Evolutionary conservation across 2,113 vertebrate genomes (phyloP).

Genomic region (Cnemophilus loriae): DNA sequence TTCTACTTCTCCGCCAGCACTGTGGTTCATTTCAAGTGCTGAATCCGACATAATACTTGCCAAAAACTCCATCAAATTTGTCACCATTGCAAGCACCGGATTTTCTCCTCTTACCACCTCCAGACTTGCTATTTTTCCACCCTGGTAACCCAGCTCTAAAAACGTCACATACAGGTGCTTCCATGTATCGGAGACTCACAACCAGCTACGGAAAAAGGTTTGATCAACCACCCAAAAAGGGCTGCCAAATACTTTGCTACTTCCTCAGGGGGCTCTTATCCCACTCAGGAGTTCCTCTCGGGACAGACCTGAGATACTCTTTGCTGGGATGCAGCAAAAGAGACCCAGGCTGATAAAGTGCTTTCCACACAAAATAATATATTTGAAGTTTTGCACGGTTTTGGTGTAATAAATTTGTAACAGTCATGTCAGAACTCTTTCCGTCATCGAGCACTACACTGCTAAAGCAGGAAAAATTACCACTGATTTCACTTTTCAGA

Average conservation of each 20-base stretch:
- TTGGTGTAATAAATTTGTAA: background rate
- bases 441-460: background rate
- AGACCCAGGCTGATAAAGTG: background rate
- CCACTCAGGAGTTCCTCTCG: background rate
- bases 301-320: background rate
- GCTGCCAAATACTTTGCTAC: background rate
- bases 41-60: background rate
- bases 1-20: background rate
- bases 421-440: background rate
- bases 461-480: background rate
- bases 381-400: background rate
- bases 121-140: background rate
- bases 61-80: background rate
- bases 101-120: background rate
- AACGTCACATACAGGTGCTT: background rate
- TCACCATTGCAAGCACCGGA: background rate
- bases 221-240: background rate
- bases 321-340: background rate
- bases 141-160: background rate
- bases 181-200: background rate
- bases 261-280: background rate
- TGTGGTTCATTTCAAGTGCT: background rate
- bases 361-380: background rate
- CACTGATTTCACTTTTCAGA: background rate
- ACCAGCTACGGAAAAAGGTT: background rate